Conservation (phyloP, 2,113 vertebrate species). For the Acrocephalus kingi region DNA sequence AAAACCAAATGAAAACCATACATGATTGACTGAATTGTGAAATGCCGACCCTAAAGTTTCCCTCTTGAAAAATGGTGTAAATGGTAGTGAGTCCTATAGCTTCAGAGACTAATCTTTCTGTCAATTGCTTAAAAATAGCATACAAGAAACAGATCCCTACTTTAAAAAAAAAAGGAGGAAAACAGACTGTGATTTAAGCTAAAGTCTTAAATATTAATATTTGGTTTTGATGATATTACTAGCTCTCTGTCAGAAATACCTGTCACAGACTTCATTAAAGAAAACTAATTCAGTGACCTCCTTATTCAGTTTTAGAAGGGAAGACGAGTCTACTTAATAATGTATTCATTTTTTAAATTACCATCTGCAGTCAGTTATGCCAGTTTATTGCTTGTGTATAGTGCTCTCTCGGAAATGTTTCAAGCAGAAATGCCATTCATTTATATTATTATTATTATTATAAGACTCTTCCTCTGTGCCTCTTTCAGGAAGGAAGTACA, state of each 20-base stretch:
- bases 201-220: background rate
- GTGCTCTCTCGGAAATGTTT: background rate
- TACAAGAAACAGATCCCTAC: background rate
- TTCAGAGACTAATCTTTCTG: background rate
- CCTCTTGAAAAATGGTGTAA: background rate
- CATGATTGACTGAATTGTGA: background rate
- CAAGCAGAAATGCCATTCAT: background rate
- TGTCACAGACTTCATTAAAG: background rate
- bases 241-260: background rate
- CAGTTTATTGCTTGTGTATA: background rate
- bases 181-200: background rate
- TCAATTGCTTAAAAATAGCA: background rate
- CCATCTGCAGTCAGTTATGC: background rate
- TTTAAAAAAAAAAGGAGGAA: background rate
- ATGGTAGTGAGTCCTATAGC: background rate
- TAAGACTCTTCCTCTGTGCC: background rate
- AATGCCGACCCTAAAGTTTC: background rate
- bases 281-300: slow-evolving; percentile 5
- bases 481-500: background rate
- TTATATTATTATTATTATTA: background rate
- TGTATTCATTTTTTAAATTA: background rate
- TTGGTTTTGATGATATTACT: background rate
- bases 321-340: background rate
- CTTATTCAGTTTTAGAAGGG: background rate
- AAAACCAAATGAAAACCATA: background rate